These are phyloP conservation scores for Eriosoma lanigerum DNA, from an alignment of 1,140 invertebrate genomes.

Conservation along the genomic window DNA sequence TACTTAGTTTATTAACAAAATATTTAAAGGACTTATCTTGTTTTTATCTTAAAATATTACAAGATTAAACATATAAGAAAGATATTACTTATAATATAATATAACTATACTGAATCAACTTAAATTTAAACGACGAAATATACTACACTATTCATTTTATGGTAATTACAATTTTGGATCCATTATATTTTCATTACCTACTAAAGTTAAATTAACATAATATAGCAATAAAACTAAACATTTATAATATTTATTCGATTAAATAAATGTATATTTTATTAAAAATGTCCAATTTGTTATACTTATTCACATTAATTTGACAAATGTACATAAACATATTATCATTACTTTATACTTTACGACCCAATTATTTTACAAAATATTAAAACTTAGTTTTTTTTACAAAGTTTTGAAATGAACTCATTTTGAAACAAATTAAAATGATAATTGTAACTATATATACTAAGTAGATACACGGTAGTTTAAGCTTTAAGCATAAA, in stretches of 20 bases:
- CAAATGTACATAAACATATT: background rate
- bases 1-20: too few relatives aligned
- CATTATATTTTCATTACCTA: background rate
- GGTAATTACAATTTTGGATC: background rate
- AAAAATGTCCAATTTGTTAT: constrained; percentile 7
- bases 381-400: too few relatives aligned
- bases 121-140: background rate
- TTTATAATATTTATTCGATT: constrained; percentile 1
- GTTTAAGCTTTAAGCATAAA: too few relatives aligned
- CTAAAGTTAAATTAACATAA: constrained; percentile 21
- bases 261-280: constrained; percentile 19
- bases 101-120: too few relatives aligned
- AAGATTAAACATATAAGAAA: background rate
- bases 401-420: too few relatives aligned
- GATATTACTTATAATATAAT: too few relatives aligned
- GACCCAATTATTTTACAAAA: too few relatives aligned
- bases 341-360: background rate
- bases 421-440: too few relatives aligned
- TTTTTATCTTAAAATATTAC: background rate
- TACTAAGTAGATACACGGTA: too few relatives aligned
- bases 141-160: background rate
- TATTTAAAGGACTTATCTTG: too few relatives aligned
- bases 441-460: too few relatives aligned
- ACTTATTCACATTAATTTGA: background rate
- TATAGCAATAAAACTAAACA: constrained; percentile 22